Evolutionary conservation across 2,797 vertebrate species (phyloP), one percentile per base, ranked within the genome.

Genomic region (Lithobates pipiens): DNA sequence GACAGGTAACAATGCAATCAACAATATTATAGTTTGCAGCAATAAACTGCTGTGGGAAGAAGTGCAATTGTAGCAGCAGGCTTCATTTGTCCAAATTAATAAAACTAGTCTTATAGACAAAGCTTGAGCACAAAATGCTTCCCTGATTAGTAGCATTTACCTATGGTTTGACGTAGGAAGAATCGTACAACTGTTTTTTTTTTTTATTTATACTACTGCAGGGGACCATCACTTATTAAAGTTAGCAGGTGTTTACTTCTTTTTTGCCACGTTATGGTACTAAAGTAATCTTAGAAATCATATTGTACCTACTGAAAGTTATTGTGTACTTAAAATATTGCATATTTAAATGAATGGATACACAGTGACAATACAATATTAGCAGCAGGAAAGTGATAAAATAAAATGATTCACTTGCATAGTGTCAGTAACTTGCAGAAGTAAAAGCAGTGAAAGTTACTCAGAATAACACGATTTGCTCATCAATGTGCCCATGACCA

Each of bases 11-110:
- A 83, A 83, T 68, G 44, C 71, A 75, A 83, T 75, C 72, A 67
- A 25, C 61, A 74, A 32, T 75, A 74, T 83, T 72, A 75, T 27
- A 67, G 36, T 44, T 74, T 61, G 29, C 27, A 82, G 36, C 57
- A 63, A 32, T 63, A 65, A 67, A 75, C 36, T 27, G 10, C 42
- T 36, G 44, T 69, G 39, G 44, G 75, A 71, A 69, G 50, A 46
- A 77, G 57, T 63, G 67, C 46, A 70, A 63, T 77, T 71, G 18
- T 44, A 84, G 13, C 82, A 77, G 76, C 68, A 44, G 82, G 82
- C 2, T 61, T 68, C 71, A 61, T 71, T 71, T 63, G 63, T 77
- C 74, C 25, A 18, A 71, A 77, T 63, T 63, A 77, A 77, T 76
- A 70, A 68, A 69, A 72, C 32, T 8, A 72, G 67, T 63, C 32